Percentiles rank a stretch among this genome's conserved stretches.
These are phyloP conservation scores for Trochalopteron elliotii DNA, from an alignment of 2,113 vertebrate genomes.

Conservation along the genomic window DNA sequence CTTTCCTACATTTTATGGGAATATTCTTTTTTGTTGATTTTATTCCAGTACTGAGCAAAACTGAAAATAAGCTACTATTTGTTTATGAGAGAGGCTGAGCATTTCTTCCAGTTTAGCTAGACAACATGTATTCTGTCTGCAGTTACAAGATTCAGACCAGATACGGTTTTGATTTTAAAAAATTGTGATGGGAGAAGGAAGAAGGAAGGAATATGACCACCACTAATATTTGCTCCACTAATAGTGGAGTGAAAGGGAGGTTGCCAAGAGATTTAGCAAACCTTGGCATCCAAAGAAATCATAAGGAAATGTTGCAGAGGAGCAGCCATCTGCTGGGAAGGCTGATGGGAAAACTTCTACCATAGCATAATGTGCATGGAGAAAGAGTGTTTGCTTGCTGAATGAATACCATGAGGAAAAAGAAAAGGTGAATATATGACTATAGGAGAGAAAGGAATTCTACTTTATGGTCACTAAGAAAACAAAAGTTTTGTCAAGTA, in stretches of 20 bases:
- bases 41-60: not conserved
- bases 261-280: not conserved
- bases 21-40: not conserved
- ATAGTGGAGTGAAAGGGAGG: not conserved
- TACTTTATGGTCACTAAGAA: not conserved
- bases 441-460: not conserved
- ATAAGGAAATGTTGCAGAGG: not conserved
- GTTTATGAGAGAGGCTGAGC: not conserved
- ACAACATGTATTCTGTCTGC: not conserved
- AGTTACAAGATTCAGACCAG: not conserved
- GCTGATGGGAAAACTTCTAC: not conserved
- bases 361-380: not conserved
- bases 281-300: not conserved
- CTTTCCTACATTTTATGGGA: not conserved
- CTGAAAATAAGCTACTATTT: not conserved
- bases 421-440: not conserved
- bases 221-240: not conserved
- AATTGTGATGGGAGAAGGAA: not conserved
- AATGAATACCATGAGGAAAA: not conserved
- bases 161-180: not conserved
- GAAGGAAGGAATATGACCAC: not conserved
- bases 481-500: not conserved
- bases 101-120: not conserved
- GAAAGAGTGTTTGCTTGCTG: not conserved
- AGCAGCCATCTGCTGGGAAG: not conserved